A percentile compares a stretch with the other conserved stretches of the same genome.
Conservation (phyloP, 2,888 invertebrate species). For the Empis livida region DNA sequence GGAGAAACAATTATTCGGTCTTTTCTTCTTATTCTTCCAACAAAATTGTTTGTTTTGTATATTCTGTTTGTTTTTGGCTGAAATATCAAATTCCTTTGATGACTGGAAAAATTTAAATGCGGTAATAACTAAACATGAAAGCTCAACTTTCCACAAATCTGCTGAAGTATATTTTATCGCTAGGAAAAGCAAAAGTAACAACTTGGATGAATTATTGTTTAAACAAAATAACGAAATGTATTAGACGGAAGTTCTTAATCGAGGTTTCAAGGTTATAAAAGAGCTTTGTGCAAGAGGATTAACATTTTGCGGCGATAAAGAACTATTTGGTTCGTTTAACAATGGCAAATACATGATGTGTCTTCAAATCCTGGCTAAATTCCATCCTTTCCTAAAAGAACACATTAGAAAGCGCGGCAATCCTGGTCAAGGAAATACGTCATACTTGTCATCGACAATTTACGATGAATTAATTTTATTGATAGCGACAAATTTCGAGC, state of each 20-base stretch:
- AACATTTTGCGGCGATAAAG: slow-evolving; percentile 10
- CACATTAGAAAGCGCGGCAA: slow-evolving; percentile 14
- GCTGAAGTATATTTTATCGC: not conserved
- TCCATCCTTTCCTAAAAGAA: slow-evolving; percentile 11
- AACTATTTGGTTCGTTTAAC: slow-evolving; percentile 9
- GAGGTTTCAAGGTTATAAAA: slow-evolving; percentile 9
- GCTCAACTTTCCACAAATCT: too few relatives aligned
- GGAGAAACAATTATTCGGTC: too few relatives aligned
- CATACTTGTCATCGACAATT: slow-evolving; percentile 19
- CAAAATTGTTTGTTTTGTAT: not conserved
- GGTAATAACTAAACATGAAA: too few relatives aligned
- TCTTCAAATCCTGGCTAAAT: slow-evolving; percentile 11
- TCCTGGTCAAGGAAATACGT: slow-evolving; percentile 15
- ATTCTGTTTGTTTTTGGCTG: not conserved
- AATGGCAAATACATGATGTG: slow-evolving; percentile 9
- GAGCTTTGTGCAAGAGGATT: slow-evolving; percentile 10
- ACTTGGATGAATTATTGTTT: not conserved
- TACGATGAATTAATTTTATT: slow-evolving; percentile 18
- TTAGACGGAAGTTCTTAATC: slow-evolving; percentile 2
- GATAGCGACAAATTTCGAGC: slow-evolving; percentile 17
- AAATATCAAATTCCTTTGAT: not conserved
- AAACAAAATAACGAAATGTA: not conserved
- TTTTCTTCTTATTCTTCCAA: not conserved
- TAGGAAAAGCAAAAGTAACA: not conserved
- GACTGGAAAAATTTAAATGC: too few relatives aligned